Conservation (phyloP, 2,888 invertebrate species). For the Diplolepis rosae region DNA sequence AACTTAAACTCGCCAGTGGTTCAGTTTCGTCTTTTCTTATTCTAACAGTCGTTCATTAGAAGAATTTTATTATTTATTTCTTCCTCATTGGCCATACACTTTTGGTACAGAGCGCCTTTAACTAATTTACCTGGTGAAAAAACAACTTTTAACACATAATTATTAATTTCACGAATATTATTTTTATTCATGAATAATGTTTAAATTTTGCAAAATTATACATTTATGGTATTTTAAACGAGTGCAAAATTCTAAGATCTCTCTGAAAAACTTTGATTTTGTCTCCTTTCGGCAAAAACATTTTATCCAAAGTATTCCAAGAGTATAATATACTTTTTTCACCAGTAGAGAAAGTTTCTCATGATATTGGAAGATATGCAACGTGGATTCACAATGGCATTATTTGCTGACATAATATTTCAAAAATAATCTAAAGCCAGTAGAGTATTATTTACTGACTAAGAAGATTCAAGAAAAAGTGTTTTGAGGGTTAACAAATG, state of each 20-base stretch:
- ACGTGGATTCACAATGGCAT: constrained; percentile 3
- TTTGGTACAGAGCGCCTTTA: constrained; percentile 10
- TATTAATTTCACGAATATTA: background rate
- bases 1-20: constrained; percentile 2
- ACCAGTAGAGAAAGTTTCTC: background rate
- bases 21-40: background rate
- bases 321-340: background rate
- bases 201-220: background rate
- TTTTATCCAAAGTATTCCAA: background rate
- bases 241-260: background rate
- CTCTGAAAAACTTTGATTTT: constrained; percentile 10
- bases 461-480: background rate
- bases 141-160: background rate
- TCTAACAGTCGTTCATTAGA: background rate
- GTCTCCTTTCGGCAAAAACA: background rate
- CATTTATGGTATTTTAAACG: background rate
- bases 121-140: background rate
- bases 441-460: constrained; percentile 1
- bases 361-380: constrained; percentile 8
- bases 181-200: background rate
- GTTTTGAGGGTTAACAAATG: background rate
- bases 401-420: background rate
- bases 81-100: background rate
- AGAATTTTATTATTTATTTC: constrained; percentile 18
- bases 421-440: constrained; percentile 5